Base-by-base conservation (phyloP, 2,797 vertebrate species). In the Chanos chanos region DNA sequence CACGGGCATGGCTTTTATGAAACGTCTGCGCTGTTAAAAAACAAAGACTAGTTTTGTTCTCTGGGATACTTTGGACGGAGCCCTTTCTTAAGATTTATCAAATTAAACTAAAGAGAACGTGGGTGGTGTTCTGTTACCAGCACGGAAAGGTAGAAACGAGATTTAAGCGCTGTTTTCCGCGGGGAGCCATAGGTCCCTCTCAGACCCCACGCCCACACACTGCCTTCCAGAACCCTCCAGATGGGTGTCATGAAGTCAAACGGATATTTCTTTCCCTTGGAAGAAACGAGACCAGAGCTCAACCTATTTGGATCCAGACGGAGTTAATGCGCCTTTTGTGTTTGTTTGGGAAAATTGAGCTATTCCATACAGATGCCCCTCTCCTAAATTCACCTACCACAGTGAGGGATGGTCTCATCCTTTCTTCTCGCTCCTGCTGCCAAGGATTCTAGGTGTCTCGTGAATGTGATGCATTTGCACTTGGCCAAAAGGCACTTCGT, bases 21-120 rank as follows among this genome's bases (percentile, higher is more conserved):
- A 57, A 53, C 36, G 53, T 68, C 56, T 71, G 64, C 27, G 4
- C 63, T 40, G 28, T 70, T 57, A 61, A 72, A 59, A 73, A 25
- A 76, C 64, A 73, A 73, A 73, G 65, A 52, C 48, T 1, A 28
- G 67, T 62, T 72, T 76, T 73, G 64, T 71, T 73, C 68, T 57
- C 34, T 28, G 15, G 40, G 15, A 63, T 60, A 37, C 65, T 51
- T 63, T 70, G 68, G 61, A 66, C 60, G 56, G 51, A 51, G 43
- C 44, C 59, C 40, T 43, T 60, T 65, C 54, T 68, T 64, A 58
- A 53, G 60, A 64, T 74, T 67, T 68, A 74, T 74, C 66, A 74
- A 68, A 70, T 68, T 66, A 58, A 65, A 73, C 24, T 47, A 25
- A 64, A 50, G 54, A 51, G 63, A 61, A 67, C 59, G 64, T 67